These are phyloP conservation scores for Troilus luridus DNA, from an alignment of 2,888 invertebrate species.

Conservation along the genomic window DNA sequence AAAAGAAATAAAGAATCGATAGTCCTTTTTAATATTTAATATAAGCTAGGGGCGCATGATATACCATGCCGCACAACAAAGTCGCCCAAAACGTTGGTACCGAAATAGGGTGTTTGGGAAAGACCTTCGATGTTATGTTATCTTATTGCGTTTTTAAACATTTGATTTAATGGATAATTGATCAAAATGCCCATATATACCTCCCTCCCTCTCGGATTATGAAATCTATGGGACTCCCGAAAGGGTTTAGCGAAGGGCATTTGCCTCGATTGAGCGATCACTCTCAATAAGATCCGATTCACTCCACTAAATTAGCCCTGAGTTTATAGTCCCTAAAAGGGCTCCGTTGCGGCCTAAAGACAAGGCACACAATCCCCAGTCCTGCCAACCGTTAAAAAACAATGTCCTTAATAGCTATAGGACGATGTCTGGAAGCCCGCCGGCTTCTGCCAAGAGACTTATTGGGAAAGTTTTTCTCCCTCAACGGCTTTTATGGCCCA, in stretches of 20 bases:
- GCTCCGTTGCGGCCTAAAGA: neutral
- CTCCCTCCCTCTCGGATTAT: neutral
- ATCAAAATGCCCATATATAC: neutral
- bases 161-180: neutral
- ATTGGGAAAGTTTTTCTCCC: constrained; percentile 35
- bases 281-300: neutral
- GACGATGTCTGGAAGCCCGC: neutral
- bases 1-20: neutral
- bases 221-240: neutral
- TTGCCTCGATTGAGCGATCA: neutral
- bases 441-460: neutral
- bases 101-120: neutral
- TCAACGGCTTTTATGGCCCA: constrained; percentile 28
- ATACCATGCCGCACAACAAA: neutral
- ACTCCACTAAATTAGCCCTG: constrained; percentile 30
- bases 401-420: constrained; percentile 31
- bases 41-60: neutral
- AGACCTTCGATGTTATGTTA: no score
- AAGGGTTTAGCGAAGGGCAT: neutral
- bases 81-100: neutral
- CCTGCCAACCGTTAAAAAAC: constrained; percentile 40
- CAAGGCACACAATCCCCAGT: neutral
- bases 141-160: neutral
- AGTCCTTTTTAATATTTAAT: neutral
- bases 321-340: constrained; percentile 20